Base-by-base conservation (phyloP, 2,113 vertebrate genomes). In the Alouatta palliata region DNA sequence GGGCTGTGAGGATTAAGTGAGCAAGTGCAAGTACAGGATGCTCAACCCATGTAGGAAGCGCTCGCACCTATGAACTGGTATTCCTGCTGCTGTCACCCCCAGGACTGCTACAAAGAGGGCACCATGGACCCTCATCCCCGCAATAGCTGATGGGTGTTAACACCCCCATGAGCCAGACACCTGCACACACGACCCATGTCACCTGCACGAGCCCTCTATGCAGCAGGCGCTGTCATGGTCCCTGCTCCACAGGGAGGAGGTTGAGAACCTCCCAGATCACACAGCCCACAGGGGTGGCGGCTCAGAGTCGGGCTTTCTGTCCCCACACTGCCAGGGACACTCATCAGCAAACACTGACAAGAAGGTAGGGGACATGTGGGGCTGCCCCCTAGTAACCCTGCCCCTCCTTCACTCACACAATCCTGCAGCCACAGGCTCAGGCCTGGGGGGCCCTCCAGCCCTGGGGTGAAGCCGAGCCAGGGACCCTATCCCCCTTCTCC, bases 21-120 rank as follows among this genome's bases (percentile, higher is more conserved):
- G 4, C 0, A 2, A 71, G 23, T 14, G 6, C 3, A 19, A 20
- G 52, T 35, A 13, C 2, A 8, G 10, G 61, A 37, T 19, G 37
- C 40, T 40, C n/a, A 20, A 2, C 23, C 3, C 1, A 0, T 1
- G 4, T 0, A 30, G 25, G 14, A 73, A 5, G 7, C 5, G 3
- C 12, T 11, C 82, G 0, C 23, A 13, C 0, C 0, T 27, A 5
- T 11, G 32, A 71, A 14, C 71, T 37, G 35, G 21, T 1, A 6
- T 4, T 49, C 25, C 40, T 37, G 21, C 30, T 32, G 1, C 1
- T 6, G 1, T 52, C 25, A 17, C 64, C 61, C 47, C 43, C 32
- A 49, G 61, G 75, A 13, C 23, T 32, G 47, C 35, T 4, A 21
- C 30, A 43, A 58, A 6, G 14, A 11, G 6, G 47, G 47, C 1